Evolutionary conservation across 2,113 vertebrate species (phyloP).

Genomic region (Columba janthina): DNA sequence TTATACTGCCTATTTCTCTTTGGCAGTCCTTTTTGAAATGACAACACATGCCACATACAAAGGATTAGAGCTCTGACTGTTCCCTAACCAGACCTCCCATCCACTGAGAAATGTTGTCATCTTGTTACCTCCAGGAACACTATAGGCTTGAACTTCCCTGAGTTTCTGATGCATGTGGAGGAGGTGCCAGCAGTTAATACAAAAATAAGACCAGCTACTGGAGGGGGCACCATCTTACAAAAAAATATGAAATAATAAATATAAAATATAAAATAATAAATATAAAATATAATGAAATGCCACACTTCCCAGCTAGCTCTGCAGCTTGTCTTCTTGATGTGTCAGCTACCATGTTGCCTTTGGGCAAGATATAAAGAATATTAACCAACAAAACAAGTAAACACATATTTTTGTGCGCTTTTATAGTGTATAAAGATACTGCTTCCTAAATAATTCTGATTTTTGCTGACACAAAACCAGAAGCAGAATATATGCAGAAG

Average conservation of each 20-base stretch:
- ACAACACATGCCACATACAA: rapidly evolving
- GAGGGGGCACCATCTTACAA: background rate
- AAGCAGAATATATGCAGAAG: background rate
- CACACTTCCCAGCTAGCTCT: background rate
- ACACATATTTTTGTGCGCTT: background rate
- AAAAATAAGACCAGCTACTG: background rate
- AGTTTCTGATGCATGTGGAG: background rate
- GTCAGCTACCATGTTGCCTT: background rate
- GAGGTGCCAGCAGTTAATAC: background rate
- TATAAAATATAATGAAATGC: too few relatives aligned
- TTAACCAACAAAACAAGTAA: background rate
- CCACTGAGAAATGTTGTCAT: background rate
- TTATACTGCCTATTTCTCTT: background rate
- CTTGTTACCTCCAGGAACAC: background rate
- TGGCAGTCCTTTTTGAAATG: background rate
- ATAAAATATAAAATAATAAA: background rate
- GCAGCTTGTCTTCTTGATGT: background rate
- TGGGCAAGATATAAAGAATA: background rate
- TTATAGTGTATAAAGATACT: background rate
- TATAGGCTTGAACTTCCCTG: background rate
- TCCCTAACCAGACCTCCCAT: background rate
- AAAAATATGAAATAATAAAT: background rate
- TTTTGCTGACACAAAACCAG: background rate
- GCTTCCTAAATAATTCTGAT: background rate
- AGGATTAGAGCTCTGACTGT: background rate